A percentile compares a stretch with the other conserved stretches of the same genome.
phyloP scores from a whole-genome alignment of 2,113 vertebrate species.

The Paramisgurnus dabryanus region DNA sequence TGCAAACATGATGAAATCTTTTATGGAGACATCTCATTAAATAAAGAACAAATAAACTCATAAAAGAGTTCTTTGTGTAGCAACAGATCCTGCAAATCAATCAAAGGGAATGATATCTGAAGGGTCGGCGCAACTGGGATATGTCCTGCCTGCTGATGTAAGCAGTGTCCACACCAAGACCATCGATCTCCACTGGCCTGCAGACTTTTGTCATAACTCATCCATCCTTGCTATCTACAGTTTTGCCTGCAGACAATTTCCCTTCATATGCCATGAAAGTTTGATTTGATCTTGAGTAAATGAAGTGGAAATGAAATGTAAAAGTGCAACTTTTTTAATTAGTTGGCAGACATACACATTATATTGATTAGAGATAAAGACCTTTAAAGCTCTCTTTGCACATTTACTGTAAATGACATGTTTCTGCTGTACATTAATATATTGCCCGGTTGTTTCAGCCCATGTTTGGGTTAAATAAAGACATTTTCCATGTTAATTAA shows the following conservation, averaged over 20 bases:
- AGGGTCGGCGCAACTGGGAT: conserved; percentile 23
- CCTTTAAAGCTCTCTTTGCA: background rate
- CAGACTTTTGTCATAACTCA: background rate
- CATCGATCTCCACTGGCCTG: conserved; percentile 17
- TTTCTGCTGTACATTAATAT: background rate
- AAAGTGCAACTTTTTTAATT: background rate
- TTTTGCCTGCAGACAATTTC: background rate
- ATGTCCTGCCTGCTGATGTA: conserved; percentile 42
- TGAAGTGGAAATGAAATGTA: background rate
- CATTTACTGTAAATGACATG: background rate
- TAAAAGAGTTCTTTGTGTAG: background rate
- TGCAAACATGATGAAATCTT: background rate
- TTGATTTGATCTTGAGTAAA: background rate
- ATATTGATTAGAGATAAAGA: background rate
- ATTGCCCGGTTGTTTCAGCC: too few relatives aligned
- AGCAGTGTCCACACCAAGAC: conserved; percentile 26
- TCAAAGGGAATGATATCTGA: conserved; percentile 30
- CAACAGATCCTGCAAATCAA: conserved; percentile 3
- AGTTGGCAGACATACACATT: background rate
- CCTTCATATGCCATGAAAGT: conserved; percentile 4
- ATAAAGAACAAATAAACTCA: background rate
- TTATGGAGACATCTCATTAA: conserved; percentile 7
- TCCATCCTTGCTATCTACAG: background rate
- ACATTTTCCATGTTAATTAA: too few relatives aligned
- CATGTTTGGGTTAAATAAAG: too few relatives aligned